Base-by-base conservation (phyloP, 2,113 vertebrate species). In the Boleophthalmus pectinirostris region DNA sequence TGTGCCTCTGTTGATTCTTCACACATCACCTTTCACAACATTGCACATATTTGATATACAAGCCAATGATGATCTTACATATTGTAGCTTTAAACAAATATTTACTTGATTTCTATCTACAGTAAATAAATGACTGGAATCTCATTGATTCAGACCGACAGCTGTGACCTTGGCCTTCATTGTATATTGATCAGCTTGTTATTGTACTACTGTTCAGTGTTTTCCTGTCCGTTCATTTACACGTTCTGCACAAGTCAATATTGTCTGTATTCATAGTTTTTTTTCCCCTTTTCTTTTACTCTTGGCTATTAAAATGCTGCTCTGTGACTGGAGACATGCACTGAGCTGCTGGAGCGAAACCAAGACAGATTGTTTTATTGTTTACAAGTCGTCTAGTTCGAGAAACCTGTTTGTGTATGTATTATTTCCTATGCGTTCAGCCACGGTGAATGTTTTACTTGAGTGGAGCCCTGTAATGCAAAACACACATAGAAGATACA, bases 161-260 rank as follows among this genome's bases (percentile, higher is more conserved):
- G 21, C 45, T 64, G 18, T 73, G 73, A 80, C 77, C 74, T 75
- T 87, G 79, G 79, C 64, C 21, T 25, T 16, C 49, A 33, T 2
- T 29, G 45, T 18, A 66, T 75, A 86, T 88, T 75, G 86, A 84
- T 82, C 64, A 38, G 77, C 82, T 72, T 72, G 43, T 51, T 66
- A 35, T 15, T 25, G 24, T 78, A 56, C 23, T 25, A 25, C 12
- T 15, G 56, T 58, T 14, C 56, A 15, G 56, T 25, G 56, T 58
- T 25, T 58, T 14, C 74, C 72, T 63, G 57, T 57, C 73, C 64
- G 70, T 80, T 76, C 0, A 2, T 15, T 15, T 66, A 68, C 46
- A 43, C 4, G 16, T 6, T 53, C 0, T 56, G 13, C 38, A 65
- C 24, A 38, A 81, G 67, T 46, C 23, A 23, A 69, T 73, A 69